Percentiles rank a stretch among this genome's conserved stretches.
These are phyloP conservation scores for Malacoraja senta DNA, from an alignment of 2,797 vertebrate species.

Conservation along the genomic window DNA sequence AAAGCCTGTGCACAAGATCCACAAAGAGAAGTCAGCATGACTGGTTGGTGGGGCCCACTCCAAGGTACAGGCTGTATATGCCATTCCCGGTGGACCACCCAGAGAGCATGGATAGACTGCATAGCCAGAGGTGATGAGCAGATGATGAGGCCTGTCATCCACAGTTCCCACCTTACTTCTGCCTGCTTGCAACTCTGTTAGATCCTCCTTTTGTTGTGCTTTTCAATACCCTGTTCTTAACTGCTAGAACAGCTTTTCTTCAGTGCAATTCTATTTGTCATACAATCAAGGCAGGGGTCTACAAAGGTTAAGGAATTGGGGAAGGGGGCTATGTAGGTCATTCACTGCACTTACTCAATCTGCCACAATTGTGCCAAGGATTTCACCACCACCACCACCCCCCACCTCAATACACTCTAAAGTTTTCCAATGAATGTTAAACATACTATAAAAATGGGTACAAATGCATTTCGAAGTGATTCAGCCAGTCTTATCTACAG, in stretches of 20 bases:
- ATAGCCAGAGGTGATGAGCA: conserved; percentile 71
- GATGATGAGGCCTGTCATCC: conserved; percentile 59
- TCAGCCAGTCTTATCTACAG: not conserved
- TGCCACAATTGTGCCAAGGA: conserved; percentile 39
- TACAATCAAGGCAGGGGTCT: conserved; percentile 29
- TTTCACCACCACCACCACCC: not conserved
- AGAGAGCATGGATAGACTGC: conserved; percentile 63
- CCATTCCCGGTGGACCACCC: conserved; percentile 80
- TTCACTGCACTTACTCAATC: conserved; percentile 32
- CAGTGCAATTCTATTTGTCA: conserved; percentile 25
- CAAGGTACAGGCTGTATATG: conserved; percentile 67
- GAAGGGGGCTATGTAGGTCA: conserved; percentile 6
- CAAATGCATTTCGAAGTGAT: not conserved
- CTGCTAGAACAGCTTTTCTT: conserved; percentile 32
- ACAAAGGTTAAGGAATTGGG: not conserved
- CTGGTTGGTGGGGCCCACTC: conserved; percentile 64
- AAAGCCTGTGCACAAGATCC: conserved; percentile 63
- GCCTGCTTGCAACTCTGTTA: conserved; percentile 51
- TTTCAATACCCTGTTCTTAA: conserved; percentile 36
- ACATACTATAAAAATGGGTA: not conserved
- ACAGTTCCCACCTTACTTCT: conserved; percentile 55
- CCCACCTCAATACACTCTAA: conserved; percentile 24
- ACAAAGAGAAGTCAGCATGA: conserved; percentile 53
- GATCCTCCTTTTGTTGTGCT: conserved; percentile 28
- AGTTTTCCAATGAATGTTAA: conserved; percentile 1